Base-by-base conservation (phyloP, 2,797 vertebrate genomes). In the Botia kubotai region DNA sequence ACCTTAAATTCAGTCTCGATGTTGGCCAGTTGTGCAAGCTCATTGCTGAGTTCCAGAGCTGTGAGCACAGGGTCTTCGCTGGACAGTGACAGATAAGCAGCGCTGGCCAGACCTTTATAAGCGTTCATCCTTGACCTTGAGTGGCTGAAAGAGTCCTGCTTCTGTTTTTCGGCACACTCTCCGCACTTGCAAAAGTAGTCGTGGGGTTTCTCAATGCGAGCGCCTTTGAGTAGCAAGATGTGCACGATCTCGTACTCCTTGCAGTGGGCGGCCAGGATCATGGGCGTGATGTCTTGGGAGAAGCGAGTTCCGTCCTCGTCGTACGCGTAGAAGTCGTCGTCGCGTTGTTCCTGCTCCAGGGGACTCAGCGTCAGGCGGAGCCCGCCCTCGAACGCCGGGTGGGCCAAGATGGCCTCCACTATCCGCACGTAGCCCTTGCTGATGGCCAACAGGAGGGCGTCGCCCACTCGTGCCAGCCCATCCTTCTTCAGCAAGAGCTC, bases 1-100 rank as follows among this genome's bases (percentile, higher is more conserved):
- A 96, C 95, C 95, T 96, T 96, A 90, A 96, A 96, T 89, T 96
- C 95, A 50, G 95, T 96, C 86, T 96, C 94, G 82, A 96, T 94
- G 92, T 96, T 96, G 92, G 95, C 95, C 67, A 96, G 91, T 66
- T 93, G 93, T 82, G 95, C 92, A 80, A 96, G 75, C 89, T 96
- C 95, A 78, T 96, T 96, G 91, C 95, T 95, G 83, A 96, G 91
- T 80, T 96, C 94, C 89, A 96, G 82, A 2, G 95, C 94, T 0
- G 94, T 96, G 86, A 95, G 94, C 80, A 96, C 95, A 11, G 95
- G 95, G 82, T 96, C 95, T 89, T 96, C 95, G 11, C 95, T 95
- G 82, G 94, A 95, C 79, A 95, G 91, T 67, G 94, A 94, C 86
- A 95, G 86, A 82, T 96, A 95, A 79, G 95, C 95, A 0, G 95